Base-by-base conservation (phyloP, 2,113 vertebrate species). In the Ochotona princeps region DNA sequence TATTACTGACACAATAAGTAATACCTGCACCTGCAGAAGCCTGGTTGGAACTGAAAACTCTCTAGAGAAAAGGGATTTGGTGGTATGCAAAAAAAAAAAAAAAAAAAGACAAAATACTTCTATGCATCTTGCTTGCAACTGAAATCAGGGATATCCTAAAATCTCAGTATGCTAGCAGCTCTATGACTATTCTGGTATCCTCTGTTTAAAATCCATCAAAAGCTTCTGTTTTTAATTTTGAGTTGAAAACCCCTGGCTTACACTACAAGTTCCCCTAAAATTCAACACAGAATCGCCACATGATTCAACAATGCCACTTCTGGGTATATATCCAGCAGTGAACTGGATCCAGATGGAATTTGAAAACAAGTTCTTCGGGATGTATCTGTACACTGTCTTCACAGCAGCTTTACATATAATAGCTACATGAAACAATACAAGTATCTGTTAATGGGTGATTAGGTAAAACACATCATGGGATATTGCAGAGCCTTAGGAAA, bases 161-260 rank as follows among this genome's bases (percentile, higher is more conserved):
- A 35, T 38, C 28, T 10, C 23, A 35, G 20, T 15, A 18, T 70
- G 25, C 6, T 80, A n/a, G 7, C 51, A 86, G 60, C 26, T 91
- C 28, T 38, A 49, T 63, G 44, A 84, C 82, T 54, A 69, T 30
- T 65, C 79, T 80, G 49, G 7, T 75, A 9, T 63, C 66, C 10
- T 28, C 14, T 84, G 15, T 51, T 76, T 78, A 84, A 94, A 89
- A 76, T 7, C 25, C 32, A 81, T 63, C 79, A 63, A 90, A 70
- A n/a, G 14, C 65, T 81, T 66, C 78, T 89, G 51, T 84, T 12
- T 35, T 94, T 83, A 66, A 74, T 35, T 93, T 87, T 49, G 82
- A 28, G 25, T 17, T 90, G 49, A 78, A 94, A 94, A 87, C 30
- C 9, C 0, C 28, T 86, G 61, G 44, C 17, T 18, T 38, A 21